Evolutionary conservation across 2,113 vertebrate genomes (phyloP), one percentile per base, ranked within the genome.

Genomic region (Lonchura striata): DNA sequence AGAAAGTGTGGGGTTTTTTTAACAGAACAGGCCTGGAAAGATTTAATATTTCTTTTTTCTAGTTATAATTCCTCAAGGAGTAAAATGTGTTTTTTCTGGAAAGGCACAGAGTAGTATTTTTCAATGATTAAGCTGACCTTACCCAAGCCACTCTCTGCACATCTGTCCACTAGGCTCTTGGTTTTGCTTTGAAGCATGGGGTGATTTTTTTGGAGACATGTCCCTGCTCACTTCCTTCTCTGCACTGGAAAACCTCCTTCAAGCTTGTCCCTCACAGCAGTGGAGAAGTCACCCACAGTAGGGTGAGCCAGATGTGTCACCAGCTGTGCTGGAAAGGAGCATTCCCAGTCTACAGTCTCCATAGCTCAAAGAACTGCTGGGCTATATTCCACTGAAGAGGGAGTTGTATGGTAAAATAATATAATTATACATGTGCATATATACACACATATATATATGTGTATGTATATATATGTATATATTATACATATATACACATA

Each of bases 291-390:
- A 61, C 33, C 7, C 0, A 0, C 13, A 76, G 33, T 4, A 46
- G 61, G 7, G 2, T 2, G 1, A 94, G 39, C 3, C 7, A 3
- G 1, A 35, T 53, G 28, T 63, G 41, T 37, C 59, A 77, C 28
- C 41, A 77, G 35, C 33, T 0, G 0, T 13, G n/a, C 8, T 61
- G 50, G 12, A 21, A 28, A 41, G 54, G 41, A 77, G 7, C 30
- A 60, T 10, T 10, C 37, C 27, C 8, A 6, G 14, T 24, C 71
- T 44, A 66, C 10, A 1, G 12, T 16, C 50, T 49, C 22, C 47
- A 47, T 2, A 76, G 54, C 9, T 14, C 39, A 28, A 12, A 42
- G 17, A 18, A 41, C 23, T 56, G 4, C 1, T 1, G 39, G 27
- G 9, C 27, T 76, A 5, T 3, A 6, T 44, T 37, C 37, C 10